These are phyloP conservation scores for Heteractis magnifica DNA, from an alignment of 92 coral and sea anemone genomes.

Conservation along the genomic window DNA sequence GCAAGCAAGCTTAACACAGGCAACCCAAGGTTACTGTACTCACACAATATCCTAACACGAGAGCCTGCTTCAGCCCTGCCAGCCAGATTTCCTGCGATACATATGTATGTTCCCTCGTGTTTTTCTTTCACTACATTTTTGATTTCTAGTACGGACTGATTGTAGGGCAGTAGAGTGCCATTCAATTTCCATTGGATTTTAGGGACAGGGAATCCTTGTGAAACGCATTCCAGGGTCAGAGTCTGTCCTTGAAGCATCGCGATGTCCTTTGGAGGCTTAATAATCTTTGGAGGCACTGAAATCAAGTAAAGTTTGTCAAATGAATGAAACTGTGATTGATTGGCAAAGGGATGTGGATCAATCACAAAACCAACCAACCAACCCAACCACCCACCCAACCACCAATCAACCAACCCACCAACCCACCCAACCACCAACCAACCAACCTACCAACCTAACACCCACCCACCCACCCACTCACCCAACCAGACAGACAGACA, in stretches of 20 bases:
- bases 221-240: slow-evolving; percentile 59
- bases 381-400: too few species aligned
- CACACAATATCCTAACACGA: slow-evolving; percentile 33
- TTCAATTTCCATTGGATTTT: slow-evolving; percentile 63
- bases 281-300: slow-evolving; percentile 63
- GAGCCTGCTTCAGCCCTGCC: slow-evolving; percentile 64
- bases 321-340: background rate
- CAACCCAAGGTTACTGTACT: background rate
- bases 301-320: background rate
- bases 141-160: slow-evolving; percentile 49
- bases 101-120: slow-evolving; percentile 69
- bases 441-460: too few species aligned
- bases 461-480: too few species aligned
- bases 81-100: slow-evolving; percentile 55
- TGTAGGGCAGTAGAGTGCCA: slow-evolving; percentile 44
- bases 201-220: slow-evolving; percentile 74
- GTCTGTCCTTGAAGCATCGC: slow-evolving; percentile 67
- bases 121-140: slow-evolving; percentile 31
- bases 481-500: background rate
- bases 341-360: background rate
- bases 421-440: too few species aligned
- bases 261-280: slow-evolving; percentile 53
- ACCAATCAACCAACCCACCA: too few species aligned
- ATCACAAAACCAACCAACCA: too few species aligned
- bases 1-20: background rate